Evolutionary conservation across 2,888 invertebrate species (phyloP), one percentile per base, ranked within the genome.

Genomic region (Lycocerus yunnanus): DNA sequence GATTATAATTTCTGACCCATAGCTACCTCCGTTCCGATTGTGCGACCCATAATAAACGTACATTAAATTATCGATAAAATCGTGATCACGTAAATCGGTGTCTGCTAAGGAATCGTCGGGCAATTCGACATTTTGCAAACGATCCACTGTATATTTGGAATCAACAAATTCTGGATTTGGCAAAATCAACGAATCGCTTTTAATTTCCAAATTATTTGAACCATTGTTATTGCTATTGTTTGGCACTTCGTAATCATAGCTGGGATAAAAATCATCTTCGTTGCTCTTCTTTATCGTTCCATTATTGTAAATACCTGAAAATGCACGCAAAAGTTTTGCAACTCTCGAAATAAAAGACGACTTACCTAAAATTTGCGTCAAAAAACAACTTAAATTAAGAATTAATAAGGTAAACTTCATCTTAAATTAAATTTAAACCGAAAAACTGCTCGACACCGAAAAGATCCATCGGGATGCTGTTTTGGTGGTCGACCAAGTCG

Each of bases 11-110:
- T 88, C 87, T 15, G 86, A 84, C 2, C 91, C 89, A 86, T 86
- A 90, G 86, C 89, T 90, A 86, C 84, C 90, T 84, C 78, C 88
- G 86, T 80, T 89, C 82, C 79, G 88, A 83, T 78, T 88, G 85
- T 84, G 90, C 83, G 86, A 90, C 84, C 88, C 91, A 88, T 92
- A 93, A 80, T 93, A 93, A 58, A 93, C 89, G 82, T 93, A 93
- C 84, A 93, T 92, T 66, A 93, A 90, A 82, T 92, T 93, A 82
- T 93, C 93, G 69, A 93, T 93, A 59, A 92, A 90, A 80, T 93
- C 92, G 81, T 92, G 92, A 78, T 92, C 92, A 78, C 90, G 90
- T 3, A 93, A 86, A 83, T 93, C 92, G 0, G 90, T 89, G 80
- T 92, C 92, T 0, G 92, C 91, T 58, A 92, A 83, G 0, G 91